phyloP scores from a whole-genome alignment of 2,113 vertebrate species.

The Daboia siamensis region DNA sequence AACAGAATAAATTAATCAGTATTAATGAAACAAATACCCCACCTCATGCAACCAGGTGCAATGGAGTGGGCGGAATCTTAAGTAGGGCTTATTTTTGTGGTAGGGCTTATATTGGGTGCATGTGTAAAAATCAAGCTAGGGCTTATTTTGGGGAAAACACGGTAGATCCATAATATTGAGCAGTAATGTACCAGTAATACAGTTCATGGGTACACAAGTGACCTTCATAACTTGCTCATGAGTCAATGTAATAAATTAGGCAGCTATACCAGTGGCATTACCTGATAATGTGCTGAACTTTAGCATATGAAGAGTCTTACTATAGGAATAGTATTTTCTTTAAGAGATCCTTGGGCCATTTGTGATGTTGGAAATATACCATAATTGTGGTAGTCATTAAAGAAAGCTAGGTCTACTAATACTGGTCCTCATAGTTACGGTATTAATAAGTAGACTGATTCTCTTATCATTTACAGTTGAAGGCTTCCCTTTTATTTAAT shows the following conservation, averaged over 20 bases:
- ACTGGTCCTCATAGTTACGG: background rate
- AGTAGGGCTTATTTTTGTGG: no score
- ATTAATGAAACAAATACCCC: background rate
- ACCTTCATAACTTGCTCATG: slow-evolving; percentile 61
- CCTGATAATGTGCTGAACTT: background rate
- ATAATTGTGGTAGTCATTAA: background rate
- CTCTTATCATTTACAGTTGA: background rate
- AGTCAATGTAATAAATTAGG: slow-evolving; percentile 56
- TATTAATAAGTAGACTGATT: background rate
- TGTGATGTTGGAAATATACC: background rate
- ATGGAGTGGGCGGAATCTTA: no score
- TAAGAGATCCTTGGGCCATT: background rate
- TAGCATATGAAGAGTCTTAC: fast-evolving
- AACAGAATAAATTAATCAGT: background rate
- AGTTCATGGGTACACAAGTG: slow-evolving; percentile 52
- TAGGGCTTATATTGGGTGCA: no score
- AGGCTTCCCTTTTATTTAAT: background rate
- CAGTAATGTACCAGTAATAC: slow-evolving; percentile 53
- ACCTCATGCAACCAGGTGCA: no score
- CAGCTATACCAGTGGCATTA: slow-evolving; percentile 28
- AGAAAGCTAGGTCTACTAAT: background rate
- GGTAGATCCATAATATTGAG: slow-evolving; percentile 53
- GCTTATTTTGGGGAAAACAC: no score
- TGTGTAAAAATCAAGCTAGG: no score
- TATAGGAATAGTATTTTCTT: slow-evolving; percentile 8